Percentiles rank a stretch among this genome's conserved stretches.
phyloP scores from a whole-genome alignment of 2,113 vertebrate genomes.

The Thermophis baileyi region DNA sequence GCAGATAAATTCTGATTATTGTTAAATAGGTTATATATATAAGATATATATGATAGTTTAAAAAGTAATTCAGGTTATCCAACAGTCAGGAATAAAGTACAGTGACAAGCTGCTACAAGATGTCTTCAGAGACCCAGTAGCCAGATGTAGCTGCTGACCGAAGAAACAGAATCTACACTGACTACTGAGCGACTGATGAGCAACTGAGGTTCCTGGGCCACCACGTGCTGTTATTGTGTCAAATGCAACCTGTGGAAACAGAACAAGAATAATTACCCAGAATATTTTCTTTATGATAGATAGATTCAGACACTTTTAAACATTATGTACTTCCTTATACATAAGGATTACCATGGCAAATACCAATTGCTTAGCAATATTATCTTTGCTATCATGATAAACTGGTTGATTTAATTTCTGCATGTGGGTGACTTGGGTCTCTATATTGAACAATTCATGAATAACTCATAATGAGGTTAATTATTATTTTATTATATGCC shows the following conservation, averaged over 20 bases:
- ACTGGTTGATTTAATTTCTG: neutral
- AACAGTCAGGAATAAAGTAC: conserved; percentile 58
- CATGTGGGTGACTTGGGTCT: neutral
- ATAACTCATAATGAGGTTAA: neutral
- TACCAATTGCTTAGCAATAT: neutral
- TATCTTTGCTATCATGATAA: neutral
- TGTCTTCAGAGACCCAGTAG: conserved; percentile 99
- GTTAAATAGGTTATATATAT: conserved; percentile 19
- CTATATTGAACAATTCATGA: neutral
- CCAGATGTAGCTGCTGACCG: conserved; percentile 99
- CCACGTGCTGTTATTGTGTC: conserved; percentile 29
- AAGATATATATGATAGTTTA: conserved; percentile 56
- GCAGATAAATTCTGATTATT: conserved; percentile 14
- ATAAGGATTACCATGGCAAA: neutral
- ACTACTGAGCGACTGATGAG: conserved; percentile 94
- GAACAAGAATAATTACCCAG: conserved; percentile 45
- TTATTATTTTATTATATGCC: neutral
- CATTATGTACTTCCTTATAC: neutral
- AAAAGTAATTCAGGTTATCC: conserved; percentile 45
- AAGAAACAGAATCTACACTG: conserved; percentile 99
- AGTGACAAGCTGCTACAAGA: conserved; percentile 68
- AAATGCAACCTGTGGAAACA: conserved; percentile 59
- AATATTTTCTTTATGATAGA: neutral
- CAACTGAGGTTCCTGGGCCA: conserved; percentile 55
- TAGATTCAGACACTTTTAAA: neutral